A percentile compares a stretch with the other conserved stretches of the same genome.
These are phyloP conservation scores for Harmothoe impar DNA, from an alignment of 2,888 invertebrate species.

Conservation along the genomic window DNA sequence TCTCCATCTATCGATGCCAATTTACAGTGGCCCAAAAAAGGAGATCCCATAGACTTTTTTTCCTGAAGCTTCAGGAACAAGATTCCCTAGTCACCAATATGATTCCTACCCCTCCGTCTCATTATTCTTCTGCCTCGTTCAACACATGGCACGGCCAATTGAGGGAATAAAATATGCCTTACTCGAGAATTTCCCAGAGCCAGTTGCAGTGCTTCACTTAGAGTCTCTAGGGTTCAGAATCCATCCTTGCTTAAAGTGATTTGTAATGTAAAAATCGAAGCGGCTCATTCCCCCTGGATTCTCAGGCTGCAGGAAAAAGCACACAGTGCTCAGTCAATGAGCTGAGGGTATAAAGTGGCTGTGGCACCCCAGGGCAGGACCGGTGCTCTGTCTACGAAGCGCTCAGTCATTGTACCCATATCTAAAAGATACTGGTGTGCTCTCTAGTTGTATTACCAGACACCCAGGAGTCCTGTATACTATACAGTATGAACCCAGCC, in stretches of 20 bases:
- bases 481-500: neutral
- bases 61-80: neutral
- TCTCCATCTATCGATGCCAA: too few relatives aligned
- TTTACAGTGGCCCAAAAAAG: too few relatives aligned
- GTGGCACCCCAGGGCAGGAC: neutral
- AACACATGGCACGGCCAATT: neutral
- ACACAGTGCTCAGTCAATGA: neutral
- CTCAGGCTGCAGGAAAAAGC: neutral
- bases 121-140: neutral
- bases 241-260: conserved; percentile 5
- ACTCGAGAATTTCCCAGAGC: neutral
- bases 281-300: neutral
- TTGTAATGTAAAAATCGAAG: conserved; percentile 26
- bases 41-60: too few relatives aligned
- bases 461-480: neutral
- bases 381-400: neutral
- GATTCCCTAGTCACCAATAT: neutral
- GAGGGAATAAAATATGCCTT: neutral
- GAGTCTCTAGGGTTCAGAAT: neutral
- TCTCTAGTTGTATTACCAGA: neutral
- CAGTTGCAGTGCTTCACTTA: conserved; percentile 9
- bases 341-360: neutral
- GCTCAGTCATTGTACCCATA: neutral
- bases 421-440: neutral
- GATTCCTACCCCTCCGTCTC: neutral